Evolutionary conservation across 2,797 vertebrate genomes (phyloP).

Genomic region (Geotrypetes seraphini): DNA sequence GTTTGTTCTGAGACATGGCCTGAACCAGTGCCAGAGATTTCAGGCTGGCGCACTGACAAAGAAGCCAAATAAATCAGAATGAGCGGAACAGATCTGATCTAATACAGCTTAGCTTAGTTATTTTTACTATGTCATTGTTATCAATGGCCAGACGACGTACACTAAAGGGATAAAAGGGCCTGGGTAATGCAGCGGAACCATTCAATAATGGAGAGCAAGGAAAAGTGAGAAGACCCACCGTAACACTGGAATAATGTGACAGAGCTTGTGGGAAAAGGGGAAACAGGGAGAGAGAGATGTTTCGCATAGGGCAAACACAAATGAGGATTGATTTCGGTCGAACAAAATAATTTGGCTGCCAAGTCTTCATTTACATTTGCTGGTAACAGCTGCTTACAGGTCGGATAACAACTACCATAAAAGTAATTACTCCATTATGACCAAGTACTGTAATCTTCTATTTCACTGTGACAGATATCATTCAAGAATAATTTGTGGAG

Average conservation of each 20-base stretch:
- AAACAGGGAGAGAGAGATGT: not conserved
- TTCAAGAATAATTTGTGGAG: no score
- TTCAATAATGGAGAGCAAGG: not conserved
- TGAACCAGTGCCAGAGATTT: slow-evolving; percentile 54
- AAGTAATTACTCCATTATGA: slow-evolving; percentile 29
- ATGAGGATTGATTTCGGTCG: slow-evolving; percentile 32
- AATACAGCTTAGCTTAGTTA: slow-evolving; percentile 37
- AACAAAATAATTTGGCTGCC: slow-evolving; percentile 33
- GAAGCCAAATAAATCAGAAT: slow-evolving; percentile 38
- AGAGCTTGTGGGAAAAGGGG: slow-evolving; percentile 1
- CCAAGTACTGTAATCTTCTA: slow-evolving; percentile 29
- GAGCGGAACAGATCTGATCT: slow-evolving; percentile 39
- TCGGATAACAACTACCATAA: slow-evolving; percentile 42
- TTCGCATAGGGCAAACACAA: slow-evolving; percentile 12
- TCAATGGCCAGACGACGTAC: slow-evolving; percentile 31
- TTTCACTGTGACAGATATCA: no score
- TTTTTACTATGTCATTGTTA: slow-evolving; percentile 24
- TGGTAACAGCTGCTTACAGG: slow-evolving; percentile 54
- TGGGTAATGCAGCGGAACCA: slow-evolving; percentile 31
- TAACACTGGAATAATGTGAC: slow-evolving; percentile 7
- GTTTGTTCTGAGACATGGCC: slow-evolving; percentile 32
- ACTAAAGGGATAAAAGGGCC: slow-evolving; percentile 30
- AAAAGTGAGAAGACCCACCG: slow-evolving; percentile 33
- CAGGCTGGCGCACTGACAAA: slow-evolving; percentile 39
- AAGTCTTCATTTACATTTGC: slow-evolving; percentile 39